Base-by-base conservation (phyloP, 1,140 invertebrate species). In the Mycetomoellerius zeteki region DNA sequence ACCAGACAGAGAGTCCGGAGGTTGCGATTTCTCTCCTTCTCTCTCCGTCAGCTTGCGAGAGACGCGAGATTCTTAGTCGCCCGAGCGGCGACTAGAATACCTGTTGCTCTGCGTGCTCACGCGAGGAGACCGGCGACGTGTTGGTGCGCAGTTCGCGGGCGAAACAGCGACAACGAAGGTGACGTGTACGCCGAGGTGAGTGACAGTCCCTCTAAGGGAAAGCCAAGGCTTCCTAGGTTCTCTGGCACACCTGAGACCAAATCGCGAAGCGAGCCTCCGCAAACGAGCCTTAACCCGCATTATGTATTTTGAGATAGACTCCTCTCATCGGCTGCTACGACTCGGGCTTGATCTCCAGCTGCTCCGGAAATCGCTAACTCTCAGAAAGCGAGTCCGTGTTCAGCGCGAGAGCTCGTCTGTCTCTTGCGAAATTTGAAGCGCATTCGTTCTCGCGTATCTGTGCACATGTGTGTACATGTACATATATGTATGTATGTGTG, bases 141-240 rank as follows among this genome's bases (percentile, higher is more conserved):
- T 86, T 81, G 89, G 89, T 91, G 89, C 89, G 86, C 81, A 90
- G 89, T 90, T 88, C 65, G 89, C 82, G 85, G 60, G 27, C 47
- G 77, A 75, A 72, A 84, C 69, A 73, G 56, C 80, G 67, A 24
- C 85, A 19, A 27, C 80, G 52, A 73, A 78, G 89, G 65, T 90
- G 89, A 90, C 89, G 89, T 88, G 77, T 58, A 90, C 87, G 62
- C 54, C 43, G 82, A 91, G 90, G 90, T 91, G 89, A 91, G 90
- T 91, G 90, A 91, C 90, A 90, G 89, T 91, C 69, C 82, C 69
- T 86, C 75, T 77, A 76, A 60, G 43, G 87, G 62, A 85, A 86
- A 90, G 78, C 77, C 84, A 86, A 88, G 86, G 86, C 72, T 85
- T 37, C 67, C 52, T 21, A 58, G 19, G 52, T 52, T 58, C 21